Conservation (phyloP, 2,113 vertebrate species). For the Mesitornis unicolor region DNA sequence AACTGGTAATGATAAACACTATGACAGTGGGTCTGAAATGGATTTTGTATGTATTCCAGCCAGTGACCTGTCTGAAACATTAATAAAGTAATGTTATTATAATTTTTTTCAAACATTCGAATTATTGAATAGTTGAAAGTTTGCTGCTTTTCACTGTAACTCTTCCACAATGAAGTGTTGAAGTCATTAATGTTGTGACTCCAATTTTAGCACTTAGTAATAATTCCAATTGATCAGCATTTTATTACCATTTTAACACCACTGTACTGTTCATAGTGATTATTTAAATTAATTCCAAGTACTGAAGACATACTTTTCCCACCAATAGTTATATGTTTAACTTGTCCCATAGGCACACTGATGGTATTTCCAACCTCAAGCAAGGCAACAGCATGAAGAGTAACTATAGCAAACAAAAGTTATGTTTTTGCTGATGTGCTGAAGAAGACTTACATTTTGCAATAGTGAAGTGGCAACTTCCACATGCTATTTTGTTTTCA, state of each 20-base stretch:
- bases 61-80: neutral
- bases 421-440: neutral
- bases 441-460: neutral
- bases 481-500: neutral
- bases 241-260: neutral
- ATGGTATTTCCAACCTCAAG: neutral
- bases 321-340: neutral
- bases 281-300: slow-evolving; percentile 1
- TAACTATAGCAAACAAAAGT: neutral
- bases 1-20: neutral
- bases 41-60: neutral
- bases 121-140: neutral
- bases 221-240: neutral
- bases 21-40: neutral
- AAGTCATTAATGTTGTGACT: neutral
- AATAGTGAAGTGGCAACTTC: neutral
- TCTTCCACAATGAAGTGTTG: neutral
- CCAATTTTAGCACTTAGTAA: neutral
- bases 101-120: neutral
- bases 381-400: neutral
- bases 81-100: neutral
- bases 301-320: neutral
- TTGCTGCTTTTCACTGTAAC: neutral
- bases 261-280: neutral
- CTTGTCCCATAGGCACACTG: neutral